These are phyloP conservation scores for Bombus turneri DNA, from an alignment of 1,140 invertebrate genomes.

Conservation along the genomic window DNA sequence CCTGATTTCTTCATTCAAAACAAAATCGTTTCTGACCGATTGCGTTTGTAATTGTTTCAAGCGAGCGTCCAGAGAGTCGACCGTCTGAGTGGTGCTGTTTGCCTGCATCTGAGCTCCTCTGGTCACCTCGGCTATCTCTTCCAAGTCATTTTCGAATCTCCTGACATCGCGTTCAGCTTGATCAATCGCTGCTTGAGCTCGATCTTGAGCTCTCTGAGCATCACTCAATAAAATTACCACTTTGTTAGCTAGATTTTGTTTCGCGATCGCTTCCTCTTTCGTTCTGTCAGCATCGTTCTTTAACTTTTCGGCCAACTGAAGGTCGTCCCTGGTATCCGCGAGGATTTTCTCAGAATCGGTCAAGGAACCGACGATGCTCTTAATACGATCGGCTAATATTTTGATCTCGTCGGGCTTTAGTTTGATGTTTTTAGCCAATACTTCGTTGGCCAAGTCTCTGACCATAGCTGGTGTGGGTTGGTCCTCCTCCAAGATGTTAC, in stretches of 20 bases:
- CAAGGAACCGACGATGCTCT: conserved; percentile 91
- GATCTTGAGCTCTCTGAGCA: conserved; percentile 89
- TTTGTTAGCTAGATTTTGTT: conserved; percentile 70
- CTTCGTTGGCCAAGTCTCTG: conserved; percentile 89
- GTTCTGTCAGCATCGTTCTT: conserved; percentile 90
- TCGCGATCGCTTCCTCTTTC: conserved; percentile 84
- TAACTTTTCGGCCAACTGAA: conserved; percentile 88
- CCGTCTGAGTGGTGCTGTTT: conserved; percentile 87
- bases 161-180: conserved; percentile 91
- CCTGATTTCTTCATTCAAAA: conserved; percentile 84
- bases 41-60: conserved; percentile 89
- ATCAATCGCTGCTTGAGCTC: conserved; percentile 90
- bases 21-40: conserved; percentile 88
- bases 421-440: conserved; percentile 87
- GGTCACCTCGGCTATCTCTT: conserved; percentile 88
- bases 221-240: conserved; percentile 86
- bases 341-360: conserved; percentile 96
- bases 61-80: conserved; percentile 86
- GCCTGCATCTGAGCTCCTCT: conserved; percentile 88
- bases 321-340: conserved; percentile 90
- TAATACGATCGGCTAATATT: conserved; percentile 91
- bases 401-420: conserved; percentile 93
- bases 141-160: conserved; percentile 89
- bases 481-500: conserved; percentile 89
- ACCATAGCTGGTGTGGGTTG: conserved; percentile 92